Percentiles rank a stretch among this genome's conserved stretches.
phyloP scores from a whole-genome alignment of 2,113 vertebrate genomes.

The Scomber japonicus region DNA sequence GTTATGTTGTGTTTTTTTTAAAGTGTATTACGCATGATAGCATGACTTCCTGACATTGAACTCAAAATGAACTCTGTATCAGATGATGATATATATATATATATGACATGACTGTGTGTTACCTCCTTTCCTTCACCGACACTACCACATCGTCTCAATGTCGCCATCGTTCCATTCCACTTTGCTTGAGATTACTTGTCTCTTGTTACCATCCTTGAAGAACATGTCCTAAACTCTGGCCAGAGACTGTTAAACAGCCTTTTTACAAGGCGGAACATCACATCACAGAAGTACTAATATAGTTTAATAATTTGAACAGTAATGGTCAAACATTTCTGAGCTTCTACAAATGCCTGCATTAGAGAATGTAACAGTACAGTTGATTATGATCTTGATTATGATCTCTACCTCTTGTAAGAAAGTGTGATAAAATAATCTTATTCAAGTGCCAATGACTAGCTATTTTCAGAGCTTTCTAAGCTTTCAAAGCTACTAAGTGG shows the following conservation, averaged over 20 bases:
- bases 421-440: neutral
- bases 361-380: neutral
- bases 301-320: neutral
- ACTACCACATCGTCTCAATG: conserved; percentile 13
- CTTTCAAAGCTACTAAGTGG: neutral
- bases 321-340: neutral
- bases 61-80: conserved; percentile 18
- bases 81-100: conserved; percentile 14
- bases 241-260: neutral
- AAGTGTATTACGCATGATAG: conserved; percentile 47
- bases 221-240: neutral
- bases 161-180: conserved; percentile 5
- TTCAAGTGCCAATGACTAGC: neutral
- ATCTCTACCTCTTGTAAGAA: neutral
- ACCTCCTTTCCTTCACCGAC: conserved; percentile 7
- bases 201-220: conserved; percentile 7
- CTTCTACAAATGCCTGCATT: neutral
- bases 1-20: conserved; percentile 50
- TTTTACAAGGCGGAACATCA: neutral
- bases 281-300: neutral
- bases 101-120: conserved; percentile 16
- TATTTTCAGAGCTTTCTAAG: no score
- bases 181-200: conserved; percentile 10
- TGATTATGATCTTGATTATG: neutral
- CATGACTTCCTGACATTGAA: conserved; percentile 54